Conservation (phyloP, 1,140 invertebrate genomes). For the Drosophila sproati region DNA sequence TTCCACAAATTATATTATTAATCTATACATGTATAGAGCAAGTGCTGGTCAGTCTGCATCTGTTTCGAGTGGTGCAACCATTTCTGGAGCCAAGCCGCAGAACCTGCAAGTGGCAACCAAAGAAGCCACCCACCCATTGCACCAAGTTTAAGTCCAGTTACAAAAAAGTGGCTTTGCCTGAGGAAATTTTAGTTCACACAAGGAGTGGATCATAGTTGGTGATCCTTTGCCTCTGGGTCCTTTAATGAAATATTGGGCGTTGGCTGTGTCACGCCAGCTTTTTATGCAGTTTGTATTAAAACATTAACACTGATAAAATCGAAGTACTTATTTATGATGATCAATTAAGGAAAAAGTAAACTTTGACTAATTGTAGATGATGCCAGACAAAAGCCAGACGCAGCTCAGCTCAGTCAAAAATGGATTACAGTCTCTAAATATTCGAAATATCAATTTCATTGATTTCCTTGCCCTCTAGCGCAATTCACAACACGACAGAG, state of each 20-base stretch:
- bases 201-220: no score
- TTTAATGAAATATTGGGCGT: no score
- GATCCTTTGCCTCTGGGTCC: no score
- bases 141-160: no score
- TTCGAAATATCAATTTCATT: no score
- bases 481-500: no score
- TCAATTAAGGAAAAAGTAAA: constrained; percentile 50
- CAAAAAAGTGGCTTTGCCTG: not conserved
- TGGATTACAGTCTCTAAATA: no score
- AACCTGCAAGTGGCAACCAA: not conserved
- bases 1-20: not conserved
- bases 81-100: not conserved
- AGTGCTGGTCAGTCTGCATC: no score
- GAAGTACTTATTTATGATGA: constrained; percentile 71
- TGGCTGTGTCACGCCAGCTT: no score
- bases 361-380: constrained; percentile 1
- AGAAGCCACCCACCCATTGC: no score
- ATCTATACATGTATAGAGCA: not conserved
- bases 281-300: not conserved
- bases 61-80: no score
- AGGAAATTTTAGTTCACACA: not conserved
- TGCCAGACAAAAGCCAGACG: not conserved
- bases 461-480: no score
- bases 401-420: not conserved
- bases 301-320: constrained; percentile 51